Conservation (phyloP, 2,113 vertebrate genomes). For the Dendropsophus ebraccatus region DNA sequence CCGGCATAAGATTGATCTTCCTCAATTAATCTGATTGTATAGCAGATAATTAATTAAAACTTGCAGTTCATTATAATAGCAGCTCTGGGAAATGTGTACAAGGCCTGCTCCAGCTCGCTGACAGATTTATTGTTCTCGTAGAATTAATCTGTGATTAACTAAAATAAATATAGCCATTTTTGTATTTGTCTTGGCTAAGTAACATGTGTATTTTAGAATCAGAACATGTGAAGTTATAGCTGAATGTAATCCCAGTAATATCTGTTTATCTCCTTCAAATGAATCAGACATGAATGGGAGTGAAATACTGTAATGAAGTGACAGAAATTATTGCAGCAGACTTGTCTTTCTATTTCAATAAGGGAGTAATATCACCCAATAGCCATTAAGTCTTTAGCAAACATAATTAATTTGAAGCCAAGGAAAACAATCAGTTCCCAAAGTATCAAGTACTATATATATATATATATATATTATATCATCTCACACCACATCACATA, state of each 20-base stretch:
- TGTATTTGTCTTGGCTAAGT: constrained; percentile 45
- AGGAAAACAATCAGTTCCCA: not conserved
- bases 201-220: not conserved
- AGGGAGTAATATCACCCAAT: not conserved
- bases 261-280: constrained; percentile 28
- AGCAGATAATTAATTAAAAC: constrained; percentile 43
- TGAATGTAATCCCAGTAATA: constrained; percentile 24
- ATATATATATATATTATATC: not conserved
- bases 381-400: not conserved
- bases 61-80: constrained; percentile 61
- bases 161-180: constrained; percentile 49
- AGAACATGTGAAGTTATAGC: constrained; percentile 41
- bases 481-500: not conserved
- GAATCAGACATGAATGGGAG: constrained; percentile 14
- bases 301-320: not conserved
- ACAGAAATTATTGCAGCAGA: not conserved
- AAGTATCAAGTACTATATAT: not conserved
- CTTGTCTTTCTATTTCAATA: constrained; percentile 7
- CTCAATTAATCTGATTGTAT: constrained; percentile 31
- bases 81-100: constrained; percentile 56
- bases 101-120: constrained; percentile 14
- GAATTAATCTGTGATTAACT: constrained; percentile 45
- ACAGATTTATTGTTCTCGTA: constrained; percentile 50
- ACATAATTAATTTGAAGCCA: constrained; percentile 10
- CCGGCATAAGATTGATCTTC: constrained; percentile 18